Base-by-base conservation (phyloP, 2,797 vertebrate genomes). In the Sebastiscus albofasciatus region DNA sequence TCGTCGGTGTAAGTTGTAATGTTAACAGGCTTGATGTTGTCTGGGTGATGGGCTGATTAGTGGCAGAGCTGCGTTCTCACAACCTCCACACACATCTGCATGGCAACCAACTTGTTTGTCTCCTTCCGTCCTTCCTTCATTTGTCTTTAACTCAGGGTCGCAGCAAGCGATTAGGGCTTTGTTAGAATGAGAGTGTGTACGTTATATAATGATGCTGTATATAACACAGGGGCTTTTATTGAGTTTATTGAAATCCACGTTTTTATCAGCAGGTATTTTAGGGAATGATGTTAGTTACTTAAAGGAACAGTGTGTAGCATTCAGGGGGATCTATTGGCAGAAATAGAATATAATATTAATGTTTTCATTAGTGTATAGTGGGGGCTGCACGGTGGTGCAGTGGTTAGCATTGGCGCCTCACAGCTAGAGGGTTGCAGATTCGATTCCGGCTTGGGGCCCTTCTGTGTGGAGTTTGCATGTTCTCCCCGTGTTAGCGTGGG, bases 91-190 rank as follows among this genome's bases (percentile, higher is more conserved):
- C 75, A 87, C 81, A 88, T 92, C 88, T 92, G 91, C 92, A 92
- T 90, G 91, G 90, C 86, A 92, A 94, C 92, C 85, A 75, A 76
- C 80, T 84, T 90, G 89, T 92, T 89, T 91, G 76, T 90, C 83
- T 92, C 72, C 42, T 39, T 75, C 11, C 55, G 62, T 89, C 71
- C 42, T 73, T 69, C 29, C 67, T 80, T 78, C 71, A 66, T 75
- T 81, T 78, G 55, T 81, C 77, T 83, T 82, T 46, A 76, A 72
- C 75, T 86, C 77, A 69, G 49, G 82, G 66, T 83, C 55, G 56
- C 20, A 59, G 56, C 27, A 5, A 73, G 64, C 4, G 24, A 75
- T 80, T 73, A 56, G 42, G 60, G 26, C 55, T 79, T 73, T 70
- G 74, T 55, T 20, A 59, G 66, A 64, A 34, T 18, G 6, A 69